Evolutionary conservation across 2,113 vertebrate genomes (phyloP), one percentile per base, ranked within the genome.

Genomic region (Paracanthobrama guichenoti): DNA sequence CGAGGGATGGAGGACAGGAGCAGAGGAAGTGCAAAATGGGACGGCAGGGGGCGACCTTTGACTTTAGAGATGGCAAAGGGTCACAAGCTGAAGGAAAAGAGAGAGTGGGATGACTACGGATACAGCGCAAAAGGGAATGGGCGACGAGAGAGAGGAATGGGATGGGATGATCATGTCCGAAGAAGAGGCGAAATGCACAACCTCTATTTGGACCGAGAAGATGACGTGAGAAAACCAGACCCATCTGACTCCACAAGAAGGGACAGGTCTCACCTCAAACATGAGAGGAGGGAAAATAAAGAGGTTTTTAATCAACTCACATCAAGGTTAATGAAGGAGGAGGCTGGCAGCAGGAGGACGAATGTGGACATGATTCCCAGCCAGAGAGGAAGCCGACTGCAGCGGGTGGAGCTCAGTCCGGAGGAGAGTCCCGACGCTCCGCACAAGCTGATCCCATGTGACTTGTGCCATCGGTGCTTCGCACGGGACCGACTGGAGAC

Each of bases 401-500:
- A 84, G 57, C 48, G 83, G n/a, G 85, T 1, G 24, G 84, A 85
- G 31, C 83, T 67, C 0, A 28, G 39, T 20, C 42, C 7, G 14
- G 60, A 69, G 16, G 62, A 60, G 1, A 20, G n/a, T 57, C 11
- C 24, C 11, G 72, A 73, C n/a, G 3, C 4, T 14, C 3, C 14
- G 16, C 3, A 60, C 2, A 86, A 59, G 26, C 92, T 93, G 0
- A 62, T 92, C 9, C 87, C 93, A 18, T 97, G 97, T 89, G 83
- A 24, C 12, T 59, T 94, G 90, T 99, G 97, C 12, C 88, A 92
- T 1, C 93, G 95, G 4, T 93, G 59, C 1, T 97, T 99, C 91
- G 78, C 88, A 53, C 66, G 82, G 4, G 66, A 88, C 0, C 94
- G 96, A 69, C 89, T 98, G 39, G 92, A 96, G 89, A 96, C 91